These are phyloP conservation scores for Rhagophthalmus giganteus DNA, from an alignment of 2,888 invertebrate genomes.

Conservation along the genomic window DNA sequence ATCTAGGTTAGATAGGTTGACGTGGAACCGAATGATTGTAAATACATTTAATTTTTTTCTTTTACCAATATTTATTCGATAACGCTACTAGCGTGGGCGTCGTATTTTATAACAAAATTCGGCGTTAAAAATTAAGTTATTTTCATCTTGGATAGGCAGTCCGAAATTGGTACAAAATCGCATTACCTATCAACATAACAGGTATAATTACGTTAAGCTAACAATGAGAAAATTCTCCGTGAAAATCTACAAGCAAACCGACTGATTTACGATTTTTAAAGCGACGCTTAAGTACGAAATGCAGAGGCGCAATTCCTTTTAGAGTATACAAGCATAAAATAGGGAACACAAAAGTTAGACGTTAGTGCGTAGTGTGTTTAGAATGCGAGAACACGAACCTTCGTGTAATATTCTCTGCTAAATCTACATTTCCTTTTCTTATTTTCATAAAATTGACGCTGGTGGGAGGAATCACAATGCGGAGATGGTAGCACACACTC, in stretches of 20 bases:
- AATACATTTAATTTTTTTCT: too few species aligned
- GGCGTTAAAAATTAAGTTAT: too few species aligned
- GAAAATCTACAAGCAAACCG: neutral
- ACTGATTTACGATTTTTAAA: constrained; percentile 12
- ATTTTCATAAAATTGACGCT: constrained; percentile 44
- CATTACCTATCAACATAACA: too few species aligned
- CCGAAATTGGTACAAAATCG: too few species aligned
- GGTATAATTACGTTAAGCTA: too few species aligned
- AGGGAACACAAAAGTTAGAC: constrained; percentile 10
- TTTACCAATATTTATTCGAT: too few species aligned
- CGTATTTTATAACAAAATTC: too few species aligned
- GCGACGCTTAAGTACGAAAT: constrained; percentile 13
- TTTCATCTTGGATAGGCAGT: too few species aligned
- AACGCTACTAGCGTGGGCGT: too few species aligned
- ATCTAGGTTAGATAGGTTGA: too few species aligned
- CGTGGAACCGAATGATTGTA: too few species aligned
- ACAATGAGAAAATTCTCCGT: too few species aligned
- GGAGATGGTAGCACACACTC: constrained; percentile 34
- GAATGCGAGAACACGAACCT: constrained; percentile 32
- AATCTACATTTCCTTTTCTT: constrained; percentile 45
- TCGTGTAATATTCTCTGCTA: constrained; percentile 40
- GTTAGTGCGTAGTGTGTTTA: constrained; percentile 23
- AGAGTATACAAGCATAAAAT: constrained; percentile 7
- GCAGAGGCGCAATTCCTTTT: constrained; percentile 4
- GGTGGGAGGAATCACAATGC: constrained; percentile 40